Evolutionary conservation across 2,113 vertebrate genomes (phyloP).

Genomic region (Hydrolagus affinis): DNA sequence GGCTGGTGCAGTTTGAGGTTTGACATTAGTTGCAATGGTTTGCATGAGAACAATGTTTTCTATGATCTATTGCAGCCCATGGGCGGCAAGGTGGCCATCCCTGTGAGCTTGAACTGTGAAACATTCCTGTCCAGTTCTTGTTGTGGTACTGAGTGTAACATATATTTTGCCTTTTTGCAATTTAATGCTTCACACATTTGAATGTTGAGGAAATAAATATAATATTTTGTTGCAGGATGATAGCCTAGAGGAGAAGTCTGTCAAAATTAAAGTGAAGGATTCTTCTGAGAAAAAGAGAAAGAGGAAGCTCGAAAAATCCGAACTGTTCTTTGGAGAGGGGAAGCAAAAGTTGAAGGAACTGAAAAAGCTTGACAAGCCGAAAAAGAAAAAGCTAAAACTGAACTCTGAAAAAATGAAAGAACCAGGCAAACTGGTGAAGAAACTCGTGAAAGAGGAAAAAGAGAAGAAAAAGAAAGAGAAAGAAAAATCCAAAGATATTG

Average conservation of each 20-base stretch:
- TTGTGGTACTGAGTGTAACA: too few relatives aligned
- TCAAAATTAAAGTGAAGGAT: constrained; percentile 84
- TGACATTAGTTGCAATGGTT: too few relatives aligned
- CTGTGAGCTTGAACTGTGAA: too few relatives aligned
- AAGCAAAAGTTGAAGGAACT: constrained; percentile 80
- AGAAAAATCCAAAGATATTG: constrained; percentile 71
- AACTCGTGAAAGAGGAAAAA: constrained; percentile 89
- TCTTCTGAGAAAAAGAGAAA: constrained; percentile 83
- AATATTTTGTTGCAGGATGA: constrained; percentile 63
- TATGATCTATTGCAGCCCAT: too few relatives aligned
- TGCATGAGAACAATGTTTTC: too few relatives aligned
- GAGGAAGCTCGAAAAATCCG: constrained; percentile 78
- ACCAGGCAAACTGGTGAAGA: constrained; percentile 87
- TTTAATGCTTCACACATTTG: too few relatives aligned
- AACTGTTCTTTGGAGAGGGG: constrained; percentile 64
- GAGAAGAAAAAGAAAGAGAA: constrained; percentile 89
- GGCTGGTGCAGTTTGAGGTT: too few relatives aligned
- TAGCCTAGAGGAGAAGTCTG: constrained; percentile 74
- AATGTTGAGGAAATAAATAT: too few relatives aligned
- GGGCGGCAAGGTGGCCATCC: too few relatives aligned
- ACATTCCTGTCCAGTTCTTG: too few relatives aligned
- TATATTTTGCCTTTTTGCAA: too few relatives aligned
- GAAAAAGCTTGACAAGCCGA: constrained; percentile 80
- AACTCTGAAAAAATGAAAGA: constrained; percentile 83
- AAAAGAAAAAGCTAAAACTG: constrained; percentile 95